Percentiles rank a stretch among this genome's conserved stretches.
phyloP scores from a whole-genome alignment of 2,888 invertebrate species.

The Myopa tessellatipennis region DNA sequence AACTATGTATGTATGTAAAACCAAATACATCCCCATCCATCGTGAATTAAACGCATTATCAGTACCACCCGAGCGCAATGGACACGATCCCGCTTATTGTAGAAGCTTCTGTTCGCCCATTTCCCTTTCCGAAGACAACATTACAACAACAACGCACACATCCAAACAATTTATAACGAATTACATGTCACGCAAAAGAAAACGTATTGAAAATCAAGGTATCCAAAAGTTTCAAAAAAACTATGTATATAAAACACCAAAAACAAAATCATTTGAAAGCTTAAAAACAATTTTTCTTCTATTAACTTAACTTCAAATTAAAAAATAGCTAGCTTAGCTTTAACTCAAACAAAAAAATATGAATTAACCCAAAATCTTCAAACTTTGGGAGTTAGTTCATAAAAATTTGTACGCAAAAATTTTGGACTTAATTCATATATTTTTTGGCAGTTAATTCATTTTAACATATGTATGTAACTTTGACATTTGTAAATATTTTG shows the following conservation, averaged over 20 bases:
- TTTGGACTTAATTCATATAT: too few relatives aligned
- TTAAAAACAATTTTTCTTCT: too few relatives aligned
- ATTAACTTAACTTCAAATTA: too few relatives aligned
- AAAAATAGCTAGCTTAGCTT: too few relatives aligned
- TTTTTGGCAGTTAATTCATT: too few relatives aligned
- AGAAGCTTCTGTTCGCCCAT: slow-evolving; percentile 67
- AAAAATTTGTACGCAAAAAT: too few relatives aligned
- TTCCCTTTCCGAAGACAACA: slow-evolving; percentile 61
- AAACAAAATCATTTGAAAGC: neutral
- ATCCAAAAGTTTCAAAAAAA: slow-evolving; percentile 54
- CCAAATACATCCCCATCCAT: slow-evolving; percentile 33
- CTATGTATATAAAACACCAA: slow-evolving; percentile 2
- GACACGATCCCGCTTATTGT: slow-evolving; percentile 67
- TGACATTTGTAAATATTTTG: neutral
- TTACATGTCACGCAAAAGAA: slow-evolving; percentile 67
- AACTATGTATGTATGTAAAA: slow-evolving; percentile 21
- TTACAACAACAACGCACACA: slow-evolving; percentile 56
- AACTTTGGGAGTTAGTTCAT: neutral
- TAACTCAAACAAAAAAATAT: neutral
- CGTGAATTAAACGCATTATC: slow-evolving; percentile 45
- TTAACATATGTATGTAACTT: too few relatives aligned
- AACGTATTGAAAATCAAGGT: slow-evolving; percentile 68
- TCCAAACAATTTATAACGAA: slow-evolving; percentile 66
- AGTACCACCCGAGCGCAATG: slow-evolving; percentile 65
- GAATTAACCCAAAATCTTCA: neutral